phyloP scores from a whole-genome alignment of 37 sponge, comb jelly and placozoan species.

The Spongilla lacustris region DNA sequence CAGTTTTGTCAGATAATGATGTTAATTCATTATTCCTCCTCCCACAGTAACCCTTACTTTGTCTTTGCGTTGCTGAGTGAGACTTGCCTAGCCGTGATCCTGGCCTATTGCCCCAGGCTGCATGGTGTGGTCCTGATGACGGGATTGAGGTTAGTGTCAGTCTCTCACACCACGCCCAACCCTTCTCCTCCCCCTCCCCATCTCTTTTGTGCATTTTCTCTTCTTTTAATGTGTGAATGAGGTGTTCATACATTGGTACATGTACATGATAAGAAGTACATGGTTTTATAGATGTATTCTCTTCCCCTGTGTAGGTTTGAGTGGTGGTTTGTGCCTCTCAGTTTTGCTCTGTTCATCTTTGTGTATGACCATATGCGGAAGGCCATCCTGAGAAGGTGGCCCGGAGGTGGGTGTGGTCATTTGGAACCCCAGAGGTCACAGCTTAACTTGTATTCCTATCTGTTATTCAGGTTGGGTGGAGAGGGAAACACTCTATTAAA shows the following conservation, averaged over 20 bases:
- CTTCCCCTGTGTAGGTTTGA: slow-evolving; percentile 24
- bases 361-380: slow-evolving; percentile 91
- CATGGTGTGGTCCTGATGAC: slow-evolving; percentile 61
- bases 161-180: too few species aligned
- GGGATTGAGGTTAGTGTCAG: slow-evolving; percentile 68
- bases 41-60: slow-evolving; percentile 88
- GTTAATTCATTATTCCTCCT: too few species aligned
- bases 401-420: slow-evolving; percentile 70
- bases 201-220: too few species aligned
- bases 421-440: too few species aligned
- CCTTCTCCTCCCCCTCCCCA: too few species aligned
- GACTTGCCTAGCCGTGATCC: slow-evolving; percentile 85
- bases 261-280: too few species aligned
- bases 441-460: too few species aligned
- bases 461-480: slow-evolving; percentile 69
- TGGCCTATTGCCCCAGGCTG: slow-evolving; percentile 91
- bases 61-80: slow-evolving; percentile 87
- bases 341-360: slow-evolving; percentile 86
- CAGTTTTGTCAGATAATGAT: too few species aligned
- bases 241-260: too few species aligned
- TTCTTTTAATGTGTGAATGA: too few species aligned
- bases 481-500: slow-evolving; percentile 72
- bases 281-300: too few species aligned
- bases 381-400: slow-evolving; percentile 71
- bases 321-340: slow-evolving; percentile 82